Evolutionary conservation across 2,888 invertebrate species (phyloP), one percentile per base, ranked within the genome.

Genomic region (Tipula confusa): DNA sequence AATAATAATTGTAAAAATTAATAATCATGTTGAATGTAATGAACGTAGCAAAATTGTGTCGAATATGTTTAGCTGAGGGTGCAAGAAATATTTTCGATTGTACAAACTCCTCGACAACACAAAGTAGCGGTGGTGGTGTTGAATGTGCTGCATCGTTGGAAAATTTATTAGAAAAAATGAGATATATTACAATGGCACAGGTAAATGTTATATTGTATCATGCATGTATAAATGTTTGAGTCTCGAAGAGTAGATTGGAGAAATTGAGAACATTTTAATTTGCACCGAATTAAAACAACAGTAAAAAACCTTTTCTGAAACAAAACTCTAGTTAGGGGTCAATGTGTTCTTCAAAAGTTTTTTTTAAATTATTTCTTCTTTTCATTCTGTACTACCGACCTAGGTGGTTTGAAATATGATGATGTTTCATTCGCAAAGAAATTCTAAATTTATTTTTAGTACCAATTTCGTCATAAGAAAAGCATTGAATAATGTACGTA

Each of bases 171-270:
- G 86, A 86, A 81, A 86, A 86, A 83, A 82, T 86, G 79, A 84
- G 86, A 83, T 86, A 85, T 83, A 85, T 86, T 82, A 85, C 85
- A 13, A 85, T 86, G 85, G 83, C 85, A 83, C 85, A 86, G 83
- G 86, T 86, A 85, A 85, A 15, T 29, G 6, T 29, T 79, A 29
- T 11, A 7, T 79, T 38, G 31, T 38, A 9, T 33, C 33, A 11
- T 18, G 64, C 24, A 64, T 7, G n/a, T n/a, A n/a, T 15, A 43
- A n/a, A n/a, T 4, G n/a, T n/a, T n/a, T n/a, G n/a, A n/a, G n/a
- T n/a, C n/a, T n/a, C 4, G 9, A 64, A 11, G 43, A 18, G 43
- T 9, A 64, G 15, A 15, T 33, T 6, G 33, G 33, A 33, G 18
- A 84, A 48, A 83, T 24, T 64, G n/a, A 83, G 28, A 82, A 38